Conservation (phyloP, 2,888 invertebrate species). For the Ochropleura plecta region DNA sequence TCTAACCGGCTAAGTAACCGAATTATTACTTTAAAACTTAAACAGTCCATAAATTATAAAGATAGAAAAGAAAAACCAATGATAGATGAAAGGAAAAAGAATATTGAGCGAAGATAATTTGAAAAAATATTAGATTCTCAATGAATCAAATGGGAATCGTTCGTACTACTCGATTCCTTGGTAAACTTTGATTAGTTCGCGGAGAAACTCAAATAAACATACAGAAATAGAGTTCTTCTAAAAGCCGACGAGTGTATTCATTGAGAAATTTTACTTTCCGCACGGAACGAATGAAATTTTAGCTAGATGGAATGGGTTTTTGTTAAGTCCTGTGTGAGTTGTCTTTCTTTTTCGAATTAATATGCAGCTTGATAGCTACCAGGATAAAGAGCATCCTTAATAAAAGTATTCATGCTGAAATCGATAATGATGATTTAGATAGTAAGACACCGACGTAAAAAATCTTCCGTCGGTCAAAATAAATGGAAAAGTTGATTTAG, state of each 20-base stretch:
- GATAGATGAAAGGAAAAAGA: conserved; percentile 3
- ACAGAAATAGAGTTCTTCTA: conserved; percentile 58
- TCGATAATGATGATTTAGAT: neutral
- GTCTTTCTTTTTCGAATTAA: neutral
- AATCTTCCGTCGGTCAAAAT: too few relatives aligned
- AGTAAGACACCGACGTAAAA: neutral
- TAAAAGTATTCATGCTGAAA: neutral
- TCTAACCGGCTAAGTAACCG: neutral
- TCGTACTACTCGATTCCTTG: conserved; percentile 46
- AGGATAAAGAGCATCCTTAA: neutral
- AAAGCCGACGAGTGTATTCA: conserved; percentile 47
- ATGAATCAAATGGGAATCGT: conserved; percentile 56
- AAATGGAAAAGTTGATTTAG: too few relatives aligned
- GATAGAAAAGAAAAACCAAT: neutral
- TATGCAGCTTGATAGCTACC: too few relatives aligned
- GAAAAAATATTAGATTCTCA: conserved; percentile 49
- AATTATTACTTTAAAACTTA: neutral
- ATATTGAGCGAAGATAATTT: conserved; percentile 27
- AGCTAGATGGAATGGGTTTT: conserved; percentile 15
- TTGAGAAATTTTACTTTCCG: conserved; percentile 60
- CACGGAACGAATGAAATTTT: conserved; percentile 34
- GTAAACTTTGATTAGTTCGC: conserved; percentile 68
- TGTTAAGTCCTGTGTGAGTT: neutral
- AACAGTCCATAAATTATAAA: neutral
- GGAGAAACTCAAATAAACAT: conserved; percentile 62